Percentiles rank a stretch among this genome's conserved stretches.
Conservation (phyloP, 2,888 invertebrate species). For the Apamea anceps region DNA sequence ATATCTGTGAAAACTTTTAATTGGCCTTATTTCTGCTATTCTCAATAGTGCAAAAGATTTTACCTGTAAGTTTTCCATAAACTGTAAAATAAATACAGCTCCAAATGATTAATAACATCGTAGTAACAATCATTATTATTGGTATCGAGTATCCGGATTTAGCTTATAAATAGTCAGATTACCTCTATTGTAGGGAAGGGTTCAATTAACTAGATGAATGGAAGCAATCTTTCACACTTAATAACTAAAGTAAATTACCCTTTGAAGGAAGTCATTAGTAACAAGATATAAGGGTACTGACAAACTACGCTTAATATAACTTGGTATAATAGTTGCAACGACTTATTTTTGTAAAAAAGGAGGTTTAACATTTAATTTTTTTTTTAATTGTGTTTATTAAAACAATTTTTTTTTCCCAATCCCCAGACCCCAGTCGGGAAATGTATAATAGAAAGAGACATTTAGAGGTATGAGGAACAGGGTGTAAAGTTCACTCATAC, state of each 20-base stretch:
- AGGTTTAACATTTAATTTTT: too few relatives aligned
- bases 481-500: too few relatives aligned
- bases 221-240: conserved; percentile 35
- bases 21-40: too few relatives aligned
- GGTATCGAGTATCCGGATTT: background rate
- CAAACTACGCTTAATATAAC: background rate
- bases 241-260: conserved; percentile 32
- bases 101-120: background rate
- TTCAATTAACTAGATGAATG: conserved; percentile 44
- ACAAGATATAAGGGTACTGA: conserved; percentile 6
- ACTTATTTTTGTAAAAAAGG: background rate
- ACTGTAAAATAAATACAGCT: too few relatives aligned
- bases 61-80: too few relatives aligned
- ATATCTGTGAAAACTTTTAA: too few relatives aligned
- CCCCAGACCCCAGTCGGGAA: background rate
- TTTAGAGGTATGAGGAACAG: too few relatives aligned
- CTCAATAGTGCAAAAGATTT: too few relatives aligned
- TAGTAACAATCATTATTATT: conserved; percentile 7
- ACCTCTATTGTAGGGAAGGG: conserved; percentile 32
- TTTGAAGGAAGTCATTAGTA: conserved; percentile 41
- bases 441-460: background rate
- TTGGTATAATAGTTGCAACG: background rate
- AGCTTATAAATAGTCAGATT: conserved; percentile 34
- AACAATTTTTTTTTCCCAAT: too few relatives aligned
- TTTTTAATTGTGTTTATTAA: too few relatives aligned